Base-by-base conservation (phyloP, 2,888 invertebrate genomes). In the Empis livida region DNA sequence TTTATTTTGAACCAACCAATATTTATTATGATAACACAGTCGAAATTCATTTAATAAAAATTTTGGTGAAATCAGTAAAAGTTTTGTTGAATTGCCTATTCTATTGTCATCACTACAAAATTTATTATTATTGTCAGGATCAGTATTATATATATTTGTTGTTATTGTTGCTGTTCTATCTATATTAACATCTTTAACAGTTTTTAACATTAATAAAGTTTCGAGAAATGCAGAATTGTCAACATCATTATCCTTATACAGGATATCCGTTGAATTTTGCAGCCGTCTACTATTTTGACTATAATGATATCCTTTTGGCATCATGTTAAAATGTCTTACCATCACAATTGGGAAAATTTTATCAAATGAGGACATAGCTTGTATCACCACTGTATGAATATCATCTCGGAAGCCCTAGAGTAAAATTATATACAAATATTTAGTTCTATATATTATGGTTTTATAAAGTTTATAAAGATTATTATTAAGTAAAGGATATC, bases 1-100 rank as follows among this genome's bases (percentile, higher is more conserved):
- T 65, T 69, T 70, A 65, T 68, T 68, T 59, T 68, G 68, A 56
- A 70, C 68, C 58, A 69, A 60, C 70, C 70, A 70, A 63, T 70
- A 69, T 64, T 67, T 69, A 61, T 70, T 69, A 58, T 67, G 62
- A 57, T 62, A 61, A 56, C 66, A 68, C 50, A 65, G 61, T 53
- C 65, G 64, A 59, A 68, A 64, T 65, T 67, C 64, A 58, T 57
- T 63, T 60, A 68, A 60, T 53, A 68, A 62, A 59, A 67, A 61
- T 67, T 68, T 67, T 32, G 65, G 65, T 54, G 67, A 64, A 56
- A 68, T 64, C 56, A 59, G 48, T 49, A 48, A 48, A 51, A 53
- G 45, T 42, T 51, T 46, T 39, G 45, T 45, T 46, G 57, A 54
- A 44, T 46, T 31, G 11, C 13, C 27, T n/a, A 5, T 31, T 38